These are phyloP conservation scores for Balearica regulorum DNA, from an alignment of 2,797 vertebrate species.

Conservation along the genomic window DNA sequence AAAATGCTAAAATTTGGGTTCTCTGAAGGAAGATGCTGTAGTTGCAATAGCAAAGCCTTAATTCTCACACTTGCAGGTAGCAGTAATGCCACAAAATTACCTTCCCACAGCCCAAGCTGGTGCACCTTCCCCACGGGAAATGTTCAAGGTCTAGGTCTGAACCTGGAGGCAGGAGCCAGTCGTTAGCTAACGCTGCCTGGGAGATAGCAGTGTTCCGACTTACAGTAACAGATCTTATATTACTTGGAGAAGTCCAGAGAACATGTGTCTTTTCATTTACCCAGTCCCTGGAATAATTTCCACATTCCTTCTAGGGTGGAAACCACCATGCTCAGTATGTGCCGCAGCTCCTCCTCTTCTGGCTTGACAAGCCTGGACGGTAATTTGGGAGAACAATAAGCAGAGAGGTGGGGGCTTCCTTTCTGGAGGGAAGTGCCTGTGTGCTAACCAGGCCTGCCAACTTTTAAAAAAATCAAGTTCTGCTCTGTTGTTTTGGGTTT, in stretches of 20 bases:
- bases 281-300: constrained; percentile 42
- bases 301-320: constrained; percentile 57
- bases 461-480: background rate
- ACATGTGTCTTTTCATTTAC: constrained; percentile 33
- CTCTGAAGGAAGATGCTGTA: background rate
- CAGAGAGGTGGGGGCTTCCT: constrained; percentile 44
- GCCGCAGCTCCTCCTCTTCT: constrained; percentile 11
- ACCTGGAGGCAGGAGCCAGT: background rate
- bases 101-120: background rate
- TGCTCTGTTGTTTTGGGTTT: background rate
- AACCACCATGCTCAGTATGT: background rate
- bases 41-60: background rate
- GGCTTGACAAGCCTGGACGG: constrained; percentile 14
- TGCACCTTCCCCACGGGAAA: accelerated
- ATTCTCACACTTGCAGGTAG: accelerated
- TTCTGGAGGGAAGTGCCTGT: background rate
- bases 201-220: background rate
- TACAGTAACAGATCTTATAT: background rate
- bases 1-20: background rate
- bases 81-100: background rate
- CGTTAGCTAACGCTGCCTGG: accelerated
- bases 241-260: background rate
- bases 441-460: background rate
- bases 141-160: background rate
- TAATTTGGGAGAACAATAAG: constrained; percentile 56